Percentiles rank a stretch among this genome's conserved stretches.
Evolutionary conservation across 2,113 vertebrate genomes (phyloP).

Genomic region (Myocastor coypus): DNA sequence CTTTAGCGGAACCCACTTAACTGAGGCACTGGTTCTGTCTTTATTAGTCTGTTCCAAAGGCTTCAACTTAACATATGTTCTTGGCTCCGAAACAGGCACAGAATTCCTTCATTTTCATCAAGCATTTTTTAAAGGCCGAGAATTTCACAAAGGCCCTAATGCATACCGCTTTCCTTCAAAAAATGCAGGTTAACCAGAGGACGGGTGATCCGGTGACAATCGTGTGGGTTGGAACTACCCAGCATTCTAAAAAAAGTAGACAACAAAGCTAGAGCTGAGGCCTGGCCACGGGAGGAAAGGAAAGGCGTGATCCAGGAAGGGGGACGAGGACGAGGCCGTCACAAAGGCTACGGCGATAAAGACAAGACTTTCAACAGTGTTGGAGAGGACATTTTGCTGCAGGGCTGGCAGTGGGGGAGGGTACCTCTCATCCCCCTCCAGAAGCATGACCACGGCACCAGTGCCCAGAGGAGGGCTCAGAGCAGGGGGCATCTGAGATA

Average conservation of each 20-base stretch:
- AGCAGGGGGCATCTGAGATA: accelerated
- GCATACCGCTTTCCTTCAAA: background rate
- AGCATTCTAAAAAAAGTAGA: background rate
- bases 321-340: background rate
- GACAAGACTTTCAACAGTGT: background rate
- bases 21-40: background rate
- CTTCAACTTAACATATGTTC: background rate
- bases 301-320: background rate
- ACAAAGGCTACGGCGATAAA: background rate
- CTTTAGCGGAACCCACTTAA: background rate
- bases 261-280: constrained; percentile 1
- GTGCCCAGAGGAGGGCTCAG: background rate
- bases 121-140: background rate
- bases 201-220: background rate
- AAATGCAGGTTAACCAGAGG: constrained; percentile 18
- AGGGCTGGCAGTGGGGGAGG: background rate
- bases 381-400: background rate
- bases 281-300: background rate
- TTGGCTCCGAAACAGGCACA: background rate
- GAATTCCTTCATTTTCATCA: background rate
- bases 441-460: background rate
- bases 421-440: background rate
- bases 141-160: background rate
- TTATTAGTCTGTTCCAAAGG: background rate
- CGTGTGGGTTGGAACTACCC: background rate